Evolutionary conservation across 2,113 vertebrate genomes (phyloP).

Genomic region (Prolemur simus): DNA sequence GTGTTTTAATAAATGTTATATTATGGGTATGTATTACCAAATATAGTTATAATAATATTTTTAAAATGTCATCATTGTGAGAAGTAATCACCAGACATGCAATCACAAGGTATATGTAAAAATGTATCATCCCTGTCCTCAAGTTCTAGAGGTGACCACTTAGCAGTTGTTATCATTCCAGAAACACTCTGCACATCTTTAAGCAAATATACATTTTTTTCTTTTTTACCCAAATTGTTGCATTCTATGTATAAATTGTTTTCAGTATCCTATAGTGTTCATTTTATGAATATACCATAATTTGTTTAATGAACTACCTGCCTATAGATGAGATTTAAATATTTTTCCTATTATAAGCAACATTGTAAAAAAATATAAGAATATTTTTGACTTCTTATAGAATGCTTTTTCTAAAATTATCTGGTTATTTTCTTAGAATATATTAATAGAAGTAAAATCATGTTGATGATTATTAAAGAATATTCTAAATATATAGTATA

Average conservation of each 20-base stretch:
- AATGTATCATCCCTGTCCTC: neutral
- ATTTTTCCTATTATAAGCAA: neutral
- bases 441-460: neutral
- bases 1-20: neutral
- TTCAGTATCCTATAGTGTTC: neutral
- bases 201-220: neutral
- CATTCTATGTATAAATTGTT: neutral
- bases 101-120: rapidly evolving
- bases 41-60: neutral
- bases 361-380: neutral
- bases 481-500: neutral
- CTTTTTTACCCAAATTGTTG: neutral
- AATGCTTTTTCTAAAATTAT: neutral
- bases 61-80: neutral
- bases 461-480: neutral
- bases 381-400: too few relatives aligned
- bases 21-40: neutral
- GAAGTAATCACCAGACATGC: neutral
- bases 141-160: neutral
- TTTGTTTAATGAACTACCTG: neutral
- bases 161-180: neutral
- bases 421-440: neutral
- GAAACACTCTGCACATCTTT: neutral
- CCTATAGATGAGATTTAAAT: neutral
- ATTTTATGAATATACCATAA: neutral